Percentiles rank a stretch among this genome's conserved stretches.
Evolutionary conservation across 92 coral and sea anemone genomes (phyloP).

Genomic region (Phenganax subtilis): DNA sequence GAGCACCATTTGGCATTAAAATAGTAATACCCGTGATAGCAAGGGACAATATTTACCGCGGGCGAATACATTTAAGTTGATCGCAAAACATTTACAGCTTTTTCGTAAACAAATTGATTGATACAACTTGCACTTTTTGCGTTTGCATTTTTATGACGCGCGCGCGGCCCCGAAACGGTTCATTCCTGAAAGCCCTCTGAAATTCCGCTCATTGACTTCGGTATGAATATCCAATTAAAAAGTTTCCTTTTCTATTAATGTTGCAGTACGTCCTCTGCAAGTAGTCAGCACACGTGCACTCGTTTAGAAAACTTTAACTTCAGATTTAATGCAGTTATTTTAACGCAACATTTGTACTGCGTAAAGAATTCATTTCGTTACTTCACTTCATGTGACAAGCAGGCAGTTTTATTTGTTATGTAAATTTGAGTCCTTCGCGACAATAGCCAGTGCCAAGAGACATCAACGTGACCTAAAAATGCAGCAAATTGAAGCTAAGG

Average conservation of each 20-base stretch:
- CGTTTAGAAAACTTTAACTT: constrained; percentile 6
- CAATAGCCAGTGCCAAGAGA: constrained; percentile 27
- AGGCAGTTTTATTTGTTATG: constrained; percentile 34
- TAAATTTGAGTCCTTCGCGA: constrained; percentile 15
- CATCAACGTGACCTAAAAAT: constrained; percentile 1
- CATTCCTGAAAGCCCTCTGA: constrained; percentile 1
- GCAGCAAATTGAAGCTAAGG: constrained; percentile 3
- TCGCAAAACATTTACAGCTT: constrained; percentile 45
- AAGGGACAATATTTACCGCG: constrained; percentile 38
- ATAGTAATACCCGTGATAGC: constrained; percentile 37
- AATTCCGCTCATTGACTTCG: constrained; percentile 17
- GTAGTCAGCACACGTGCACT: not conserved
- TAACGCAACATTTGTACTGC: not conserved
- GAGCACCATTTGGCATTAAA: constrained; percentile 33
- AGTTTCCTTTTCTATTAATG: constrained; percentile 26
- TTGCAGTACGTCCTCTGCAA: not conserved
- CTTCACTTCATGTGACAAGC: constrained; percentile 14
- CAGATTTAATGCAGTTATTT: not conserved
- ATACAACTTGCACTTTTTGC: not conserved
- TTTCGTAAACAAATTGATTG: constrained; percentile 43
- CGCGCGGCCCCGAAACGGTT: constrained; percentile 7
- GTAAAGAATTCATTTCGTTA: constrained; percentile 20
- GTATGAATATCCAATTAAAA: constrained; percentile 30
- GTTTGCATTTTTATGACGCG: not conserved
- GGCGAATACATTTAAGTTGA: constrained; percentile 41